phyloP scores from a whole-genome alignment of 2,888 invertebrate species.

The Tetropium fuscum region DNA sequence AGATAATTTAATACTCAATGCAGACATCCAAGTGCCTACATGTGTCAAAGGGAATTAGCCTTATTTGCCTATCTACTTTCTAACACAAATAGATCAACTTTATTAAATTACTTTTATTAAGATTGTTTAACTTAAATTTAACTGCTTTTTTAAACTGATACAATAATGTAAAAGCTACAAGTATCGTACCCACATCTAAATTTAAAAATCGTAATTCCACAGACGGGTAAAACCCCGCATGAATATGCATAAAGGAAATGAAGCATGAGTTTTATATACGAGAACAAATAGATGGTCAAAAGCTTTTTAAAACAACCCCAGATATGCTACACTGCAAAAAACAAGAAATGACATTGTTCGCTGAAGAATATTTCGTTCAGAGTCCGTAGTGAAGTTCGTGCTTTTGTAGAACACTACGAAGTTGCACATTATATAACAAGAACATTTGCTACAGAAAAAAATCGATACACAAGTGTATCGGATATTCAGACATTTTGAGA shows the following conservation, averaged over 20 bases:
- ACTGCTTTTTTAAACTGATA: too few relatives aligned
- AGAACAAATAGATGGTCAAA: constrained; percentile 24
- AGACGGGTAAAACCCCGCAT: constrained; percentile 36
- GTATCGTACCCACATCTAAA: constrained; percentile 32
- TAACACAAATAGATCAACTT: too few relatives aligned
- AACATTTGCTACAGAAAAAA: too few relatives aligned
- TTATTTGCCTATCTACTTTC: too few relatives aligned
- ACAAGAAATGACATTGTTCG: background rate
- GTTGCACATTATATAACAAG: too few relatives aligned
- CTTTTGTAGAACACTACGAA: background rate
- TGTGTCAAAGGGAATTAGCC: too few relatives aligned
- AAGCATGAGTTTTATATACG: constrained; percentile 18
- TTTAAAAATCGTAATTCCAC: constrained; percentile 43
- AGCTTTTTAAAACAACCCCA: constrained; percentile 12
- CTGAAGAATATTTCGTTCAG: background rate
- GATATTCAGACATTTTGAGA: too few relatives aligned
- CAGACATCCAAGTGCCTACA: background rate
- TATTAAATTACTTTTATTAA: background rate
- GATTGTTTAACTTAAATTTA: background rate
- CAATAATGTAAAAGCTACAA: too few relatives aligned
- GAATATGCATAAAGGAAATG: constrained; percentile 35
- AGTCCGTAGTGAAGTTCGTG: background rate
- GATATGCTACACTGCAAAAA: constrained; percentile 8
- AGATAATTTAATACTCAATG: constrained; percentile 27
- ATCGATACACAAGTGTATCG: too few relatives aligned